phyloP scores from a whole-genome alignment of 2,888 invertebrate species.

The Bellardia pandia region DNA sequence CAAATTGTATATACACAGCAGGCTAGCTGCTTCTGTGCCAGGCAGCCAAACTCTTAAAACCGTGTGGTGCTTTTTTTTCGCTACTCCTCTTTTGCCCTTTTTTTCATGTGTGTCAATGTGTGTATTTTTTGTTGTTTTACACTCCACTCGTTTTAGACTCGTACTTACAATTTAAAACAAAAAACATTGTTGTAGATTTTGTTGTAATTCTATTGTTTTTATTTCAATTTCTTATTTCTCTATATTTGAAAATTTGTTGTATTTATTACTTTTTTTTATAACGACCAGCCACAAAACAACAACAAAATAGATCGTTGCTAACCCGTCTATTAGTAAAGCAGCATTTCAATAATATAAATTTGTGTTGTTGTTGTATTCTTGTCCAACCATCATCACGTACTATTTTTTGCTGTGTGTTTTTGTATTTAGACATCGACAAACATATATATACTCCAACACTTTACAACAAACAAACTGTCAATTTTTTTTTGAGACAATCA shows the following conservation, averaged over 20 bases:
- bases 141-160: not conserved
- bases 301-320: slow-evolving; percentile 50
- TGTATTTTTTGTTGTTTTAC: slow-evolving; percentile 10
- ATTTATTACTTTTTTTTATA: not conserved
- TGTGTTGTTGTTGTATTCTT: slow-evolving; percentile 9
- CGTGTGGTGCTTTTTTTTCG: slow-evolving; percentile 8
- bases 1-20: slow-evolving; percentile 2
- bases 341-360: slow-evolving; percentile 3
- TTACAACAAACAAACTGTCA: not conserved
- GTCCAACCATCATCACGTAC: slow-evolving; percentile 9
- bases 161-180: not conserved
- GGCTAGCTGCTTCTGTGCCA: slow-evolving; percentile 1
- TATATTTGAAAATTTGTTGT: not conserved
- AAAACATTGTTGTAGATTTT: slow-evolving; percentile 29
- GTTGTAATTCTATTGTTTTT: slow-evolving; percentile 38
- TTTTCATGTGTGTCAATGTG: not conserved
- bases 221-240: slow-evolving; percentile 33
- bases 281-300: slow-evolving; percentile 29
- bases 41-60: slow-evolving; percentile 9
- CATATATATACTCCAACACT: slow-evolving; percentile 16
- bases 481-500: not conserved
- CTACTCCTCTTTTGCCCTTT: not conserved
- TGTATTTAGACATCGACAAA: not conserved
- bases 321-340: slow-evolving; percentile 36
- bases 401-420: not conserved